Base-by-base conservation (phyloP, 2,888 invertebrate genomes). In the Sabellastarte sp. region DNA sequence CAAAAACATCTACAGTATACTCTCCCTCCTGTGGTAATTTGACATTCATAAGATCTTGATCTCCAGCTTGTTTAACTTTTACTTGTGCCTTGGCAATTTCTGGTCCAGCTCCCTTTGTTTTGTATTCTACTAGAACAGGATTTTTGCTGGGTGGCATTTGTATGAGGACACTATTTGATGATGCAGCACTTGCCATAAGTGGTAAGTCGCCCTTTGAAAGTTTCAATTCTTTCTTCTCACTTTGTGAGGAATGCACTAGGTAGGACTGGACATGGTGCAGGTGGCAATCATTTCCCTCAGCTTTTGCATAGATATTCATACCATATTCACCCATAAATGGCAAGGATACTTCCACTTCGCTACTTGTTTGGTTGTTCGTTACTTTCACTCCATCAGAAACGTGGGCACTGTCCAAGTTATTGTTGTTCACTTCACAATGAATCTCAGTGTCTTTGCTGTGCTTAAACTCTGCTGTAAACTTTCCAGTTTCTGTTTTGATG, bases 261-360 rank as follows among this genome's bases (percentile, higher is more conserved):
- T 67, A 67, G n/a, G 67, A 52, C 24, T 66, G 65, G 3, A 66
- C 59, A 50, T 68, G 68, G 50, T 57, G 63, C 15, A 66, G 15
- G 32, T 70, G 63, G 3, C 57, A 66, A 1, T 71, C 66, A 28
- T 73, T 69, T 30, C 71, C 73, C 61, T 76, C 77, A 57, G 71
- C 64, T 60, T 73, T 71, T 15, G 77, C 78, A 69, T 78, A 81
- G 28, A 81, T 71, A 63, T 80, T 80, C 31, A 79, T 66, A 3
- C 79, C 77, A 65, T 79, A 81, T 67, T 80, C 80, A 0, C 80
- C 79, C 24, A 66, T 61, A 1, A 73, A 70, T 0, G 78, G 78
- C 65, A 81, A 71, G 53, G 77, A 76, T 1, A 80, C 63, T 61
- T 79, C 76, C 64, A 80, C 79, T 3, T 67, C 66, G 74, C 78